Base-by-base conservation (phyloP, 2,888 invertebrate genomes). In the Agrochola lota region DNA sequence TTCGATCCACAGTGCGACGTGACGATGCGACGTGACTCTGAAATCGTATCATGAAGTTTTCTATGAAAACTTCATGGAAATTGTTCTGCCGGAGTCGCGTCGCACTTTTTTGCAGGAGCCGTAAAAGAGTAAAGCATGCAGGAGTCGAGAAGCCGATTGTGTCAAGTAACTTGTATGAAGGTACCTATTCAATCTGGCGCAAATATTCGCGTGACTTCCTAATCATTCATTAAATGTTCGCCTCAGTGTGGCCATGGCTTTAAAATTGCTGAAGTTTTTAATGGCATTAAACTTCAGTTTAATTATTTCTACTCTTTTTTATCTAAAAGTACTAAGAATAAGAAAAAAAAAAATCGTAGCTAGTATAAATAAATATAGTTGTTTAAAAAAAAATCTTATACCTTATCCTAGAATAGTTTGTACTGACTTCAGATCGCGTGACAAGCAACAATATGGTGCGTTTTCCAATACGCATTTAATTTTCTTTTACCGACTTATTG, bases 381-480 rank as follows among this genome's bases (percentile, higher is more conserved):
- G 11, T 49, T 59, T 17, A 40, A 52, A 23, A 57, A 20, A 12
- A 7, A 55, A 12, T 23, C 1, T 68, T 49, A 17, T n/a, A 9
- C 11, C 9, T 15, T 69, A 69, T 35, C 23, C n/a, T 17, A 55
- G 40, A 59, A 20, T 30, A 20, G 59, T 78, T 78, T 62, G 20
- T 43, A 60, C 30, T 63, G 46, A 57, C 15, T 73, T 75, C 6
- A n/a, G 63, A 81, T 72, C 64, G 77, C 76, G 62, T 85, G 74
- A 71, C 73, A 70, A 71, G 62, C 46, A 57, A 26, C 60, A 68
- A 64, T 82, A 66, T 40, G 20, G 11, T 63, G 64, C 17, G 66
- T 82, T 85, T 85, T 77, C 68, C 73, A 85, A 74, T 85, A 73
- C 59, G 63, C 59, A 68, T 85, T 71, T 7, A 35, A 62, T 83